A percentile compares a stretch with the other conserved stretches of the same genome.
Conservation (phyloP, 2,888 invertebrate genomes). For the Myopa testacea region DNA sequence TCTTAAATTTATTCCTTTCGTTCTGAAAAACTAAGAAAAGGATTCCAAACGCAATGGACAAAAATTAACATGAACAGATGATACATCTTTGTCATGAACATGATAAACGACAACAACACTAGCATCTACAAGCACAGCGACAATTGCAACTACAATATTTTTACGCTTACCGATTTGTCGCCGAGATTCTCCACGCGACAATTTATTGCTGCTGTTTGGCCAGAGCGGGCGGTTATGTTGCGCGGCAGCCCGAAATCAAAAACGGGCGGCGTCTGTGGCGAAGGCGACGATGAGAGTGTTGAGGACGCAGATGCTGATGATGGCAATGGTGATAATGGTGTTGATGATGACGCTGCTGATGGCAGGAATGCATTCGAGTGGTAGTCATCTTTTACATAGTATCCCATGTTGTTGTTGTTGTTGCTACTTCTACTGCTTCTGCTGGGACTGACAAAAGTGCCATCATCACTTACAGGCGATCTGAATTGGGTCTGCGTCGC, state of each 20-base stretch:
- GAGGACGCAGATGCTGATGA: not conserved
- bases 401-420: constrained; percentile 49
- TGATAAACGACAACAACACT: not conserved
- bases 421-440: constrained; percentile 22
- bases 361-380: constrained; percentile 27
- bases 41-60: no score
- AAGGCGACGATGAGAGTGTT: constrained; percentile 24
- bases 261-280: constrained; percentile 72
- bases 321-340: not conserved
- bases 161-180: constrained; percentile 82
- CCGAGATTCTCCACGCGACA: constrained; percentile 89
- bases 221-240: constrained; percentile 87
- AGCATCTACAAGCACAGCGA: not conserved
- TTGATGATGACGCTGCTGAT: not conserved
- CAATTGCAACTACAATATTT: constrained; percentile 13
- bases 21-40: no score
- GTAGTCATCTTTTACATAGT: constrained; percentile 38
- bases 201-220: constrained; percentile 88
- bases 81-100: no score
- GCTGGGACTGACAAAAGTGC: not conserved
- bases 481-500: not conserved
- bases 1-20: no score
- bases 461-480: constrained; percentile 4
- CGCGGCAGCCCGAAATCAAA: constrained; percentile 88
- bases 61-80: no score